Conservation (phyloP, 2,113 vertebrate genomes). For the Eretmochelys imbricata region DNA sequence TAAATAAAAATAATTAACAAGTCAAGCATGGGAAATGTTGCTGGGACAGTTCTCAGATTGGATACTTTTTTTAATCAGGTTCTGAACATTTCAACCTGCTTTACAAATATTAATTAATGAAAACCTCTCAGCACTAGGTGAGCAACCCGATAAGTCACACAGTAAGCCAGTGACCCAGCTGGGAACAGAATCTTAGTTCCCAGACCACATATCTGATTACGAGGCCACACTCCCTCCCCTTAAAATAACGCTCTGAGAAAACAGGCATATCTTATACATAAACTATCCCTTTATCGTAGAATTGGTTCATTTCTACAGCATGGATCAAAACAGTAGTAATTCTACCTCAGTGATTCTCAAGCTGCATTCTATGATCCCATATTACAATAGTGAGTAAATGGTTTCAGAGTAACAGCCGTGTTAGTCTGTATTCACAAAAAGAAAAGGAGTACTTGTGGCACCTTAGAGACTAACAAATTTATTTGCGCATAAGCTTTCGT, state of each 20-base stretch:
- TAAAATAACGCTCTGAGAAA: conserved; percentile 25
- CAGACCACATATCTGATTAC: neutral
- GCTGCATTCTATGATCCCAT: conserved; percentile 39
- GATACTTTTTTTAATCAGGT: neutral
- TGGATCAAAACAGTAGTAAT: neutral
- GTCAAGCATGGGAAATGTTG: conserved; percentile 12
- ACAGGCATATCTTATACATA: neutral
- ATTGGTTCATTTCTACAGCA: conserved; percentile 2
- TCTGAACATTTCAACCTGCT: neutral
- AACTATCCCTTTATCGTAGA: neutral
- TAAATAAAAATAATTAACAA: conserved; percentile 1
- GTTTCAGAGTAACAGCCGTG: no score
- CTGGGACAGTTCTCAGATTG: neutral
- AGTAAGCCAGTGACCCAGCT: neutral
- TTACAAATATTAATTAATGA: neutral
- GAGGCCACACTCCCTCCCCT: neutral
- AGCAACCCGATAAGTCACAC: neutral
- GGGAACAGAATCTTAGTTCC: neutral
- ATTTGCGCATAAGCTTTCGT: no score
- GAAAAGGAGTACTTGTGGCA: no score
- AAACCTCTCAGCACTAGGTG: neutral
- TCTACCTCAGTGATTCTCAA: conserved; percentile 18
- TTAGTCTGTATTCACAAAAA: no score
- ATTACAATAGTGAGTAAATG: conserved; percentile 45
- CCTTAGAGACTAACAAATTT: no score